phyloP scores from a whole-genome alignment of 2,113 vertebrate genomes.

The Misgurnus mizolepis region DNA sequence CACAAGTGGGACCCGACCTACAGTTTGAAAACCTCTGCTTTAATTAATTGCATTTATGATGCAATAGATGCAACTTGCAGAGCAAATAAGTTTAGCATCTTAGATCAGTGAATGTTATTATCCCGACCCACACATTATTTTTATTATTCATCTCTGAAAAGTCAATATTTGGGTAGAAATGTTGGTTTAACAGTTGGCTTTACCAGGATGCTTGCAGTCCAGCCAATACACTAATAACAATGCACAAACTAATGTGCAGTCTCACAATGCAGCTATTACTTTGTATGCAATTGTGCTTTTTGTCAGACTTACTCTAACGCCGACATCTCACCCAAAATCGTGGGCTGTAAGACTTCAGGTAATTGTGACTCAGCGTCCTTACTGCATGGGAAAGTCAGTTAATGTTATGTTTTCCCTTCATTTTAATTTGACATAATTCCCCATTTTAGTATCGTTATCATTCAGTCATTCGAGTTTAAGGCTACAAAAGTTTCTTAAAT shows the following conservation, averaged over 20 bases:
- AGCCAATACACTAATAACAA: not conserved
- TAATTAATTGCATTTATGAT: no score
- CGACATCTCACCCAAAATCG: not conserved
- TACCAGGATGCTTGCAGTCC: no score
- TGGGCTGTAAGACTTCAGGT: not conserved
- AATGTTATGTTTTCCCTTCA: not conserved
- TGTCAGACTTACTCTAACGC: not conserved
- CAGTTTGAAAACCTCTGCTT: no score
- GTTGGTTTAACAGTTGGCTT: no score
- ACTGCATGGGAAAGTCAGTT: not conserved
- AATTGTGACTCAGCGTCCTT: conserved; percentile 1
- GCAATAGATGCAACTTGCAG: no score
- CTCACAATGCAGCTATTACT: not conserved
- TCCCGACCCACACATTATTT: no score
- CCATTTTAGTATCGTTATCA: not conserved
- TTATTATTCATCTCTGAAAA: no score
- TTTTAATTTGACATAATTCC: not conserved
- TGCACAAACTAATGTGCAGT: not conserved
- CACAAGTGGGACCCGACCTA: no score
- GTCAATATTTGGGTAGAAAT: no score
- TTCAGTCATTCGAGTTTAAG: not conserved
- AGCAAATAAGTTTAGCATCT: no score
- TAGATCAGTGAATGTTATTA: no score
- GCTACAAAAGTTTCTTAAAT: conserved; percentile 23
- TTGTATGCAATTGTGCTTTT: not conserved